Conservation (phyloP, 2,888 invertebrate genomes). For the Bhutanitis thaidina region DNA sequence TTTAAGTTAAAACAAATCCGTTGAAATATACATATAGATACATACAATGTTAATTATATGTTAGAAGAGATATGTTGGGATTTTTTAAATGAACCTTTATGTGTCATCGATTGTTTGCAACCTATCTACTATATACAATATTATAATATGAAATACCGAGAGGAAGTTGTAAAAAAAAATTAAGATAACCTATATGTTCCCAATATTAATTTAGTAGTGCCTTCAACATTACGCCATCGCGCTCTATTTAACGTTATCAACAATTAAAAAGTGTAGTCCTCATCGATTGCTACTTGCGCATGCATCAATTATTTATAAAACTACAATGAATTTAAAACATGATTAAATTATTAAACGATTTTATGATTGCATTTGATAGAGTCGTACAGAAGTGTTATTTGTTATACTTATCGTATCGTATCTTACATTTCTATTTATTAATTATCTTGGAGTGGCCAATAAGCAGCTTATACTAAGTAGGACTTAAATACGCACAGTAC, state of each 20-base stretch:
- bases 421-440: too few species aligned
- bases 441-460: too few species aligned
- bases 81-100: background rate
- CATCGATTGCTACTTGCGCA: background rate
- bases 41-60: too few species aligned
- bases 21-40: too few species aligned
- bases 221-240: constrained; percentile 14
- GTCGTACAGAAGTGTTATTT: too few species aligned
- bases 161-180: constrained; percentile 21
- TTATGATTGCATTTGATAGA: too few species aligned
- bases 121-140: background rate
- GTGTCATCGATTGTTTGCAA: constrained; percentile 5
- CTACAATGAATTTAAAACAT: background rate
- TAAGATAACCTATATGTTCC: constrained; percentile 20
- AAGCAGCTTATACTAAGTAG: constrained; percentile 32
- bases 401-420: too few species aligned
- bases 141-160: constrained; percentile 7
- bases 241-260: constrained; percentile 18
- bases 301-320: constrained; percentile 1
- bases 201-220: constrained; percentile 18
- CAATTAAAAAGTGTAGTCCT: constrained; percentile 14
- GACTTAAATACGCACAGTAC: constrained; percentile 56
- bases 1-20: too few species aligned
- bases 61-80: too few species aligned
- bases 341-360: too few species aligned